These are phyloP conservation scores for Numenius phaeopus DNA, from an alignment of 2,797 vertebrate species.

Conservation along the genomic window DNA sequence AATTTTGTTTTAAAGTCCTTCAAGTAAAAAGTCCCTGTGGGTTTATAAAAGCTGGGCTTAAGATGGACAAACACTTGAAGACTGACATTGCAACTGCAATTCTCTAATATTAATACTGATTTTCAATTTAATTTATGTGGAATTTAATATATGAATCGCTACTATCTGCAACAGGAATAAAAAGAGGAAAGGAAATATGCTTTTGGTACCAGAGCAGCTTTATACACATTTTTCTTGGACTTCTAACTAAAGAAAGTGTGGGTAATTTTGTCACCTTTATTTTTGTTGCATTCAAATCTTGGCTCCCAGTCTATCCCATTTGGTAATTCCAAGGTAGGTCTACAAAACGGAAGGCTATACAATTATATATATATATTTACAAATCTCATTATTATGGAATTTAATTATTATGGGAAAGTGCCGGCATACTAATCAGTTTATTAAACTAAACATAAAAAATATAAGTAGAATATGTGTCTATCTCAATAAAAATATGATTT, in stretches of 20 bases:
- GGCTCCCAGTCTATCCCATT: background rate
- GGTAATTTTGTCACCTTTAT: background rate
- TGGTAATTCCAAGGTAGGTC: background rate
- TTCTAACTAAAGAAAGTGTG: background rate
- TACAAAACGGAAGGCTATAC: background rate
- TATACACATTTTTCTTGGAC: background rate
- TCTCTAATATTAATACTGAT: background rate
- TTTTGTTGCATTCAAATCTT: background rate
- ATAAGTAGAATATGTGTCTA: background rate
- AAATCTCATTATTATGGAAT: background rate
- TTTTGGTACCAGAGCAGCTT: background rate
- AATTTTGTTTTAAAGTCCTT: background rate
- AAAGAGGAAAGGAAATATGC: background rate
- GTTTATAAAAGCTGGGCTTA: background rate
- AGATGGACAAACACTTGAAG: background rate
- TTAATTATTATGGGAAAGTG: background rate
- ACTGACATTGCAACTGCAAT: background rate
- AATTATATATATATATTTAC: background rate
- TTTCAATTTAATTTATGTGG: background rate
- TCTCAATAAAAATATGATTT: background rate
- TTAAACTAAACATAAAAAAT: background rate
- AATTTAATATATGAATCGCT: background rate
- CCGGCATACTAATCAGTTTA: background rate
- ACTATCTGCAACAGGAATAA: background rate
- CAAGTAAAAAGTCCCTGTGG: background rate